These are phyloP conservation scores for Lophura nycthemera DNA, from an alignment of 2,113 vertebrate genomes.

Conservation along the genomic window DNA sequence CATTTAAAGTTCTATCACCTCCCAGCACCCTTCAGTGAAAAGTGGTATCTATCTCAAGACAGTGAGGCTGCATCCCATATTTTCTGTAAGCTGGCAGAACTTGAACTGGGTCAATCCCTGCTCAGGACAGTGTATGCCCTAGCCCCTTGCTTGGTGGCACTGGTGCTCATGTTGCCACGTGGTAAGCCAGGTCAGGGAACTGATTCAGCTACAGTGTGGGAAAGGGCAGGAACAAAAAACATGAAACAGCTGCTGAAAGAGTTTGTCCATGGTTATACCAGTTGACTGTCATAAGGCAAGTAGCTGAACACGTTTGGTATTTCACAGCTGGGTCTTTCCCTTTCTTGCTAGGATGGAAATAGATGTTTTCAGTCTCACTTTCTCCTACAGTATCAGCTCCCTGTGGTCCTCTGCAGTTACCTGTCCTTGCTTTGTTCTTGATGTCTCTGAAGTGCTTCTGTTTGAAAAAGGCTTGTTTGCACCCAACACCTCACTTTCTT, in stretches of 20 bases:
- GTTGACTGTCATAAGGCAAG: neutral
- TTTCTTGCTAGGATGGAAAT: neutral
- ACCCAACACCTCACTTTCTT: neutral
- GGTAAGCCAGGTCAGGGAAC: neutral
- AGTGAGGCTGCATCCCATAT: neutral
- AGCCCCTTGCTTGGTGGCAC: neutral
- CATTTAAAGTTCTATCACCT: neutral
- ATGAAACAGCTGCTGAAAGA: neutral
- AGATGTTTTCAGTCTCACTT: neutral
- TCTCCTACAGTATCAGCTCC: neutral
- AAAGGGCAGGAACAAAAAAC: neutral
- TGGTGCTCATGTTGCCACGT: neutral
- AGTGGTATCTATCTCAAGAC: neutral
- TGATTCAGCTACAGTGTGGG: neutral
- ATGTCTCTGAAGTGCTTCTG: neutral
- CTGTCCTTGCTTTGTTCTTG: neutral
- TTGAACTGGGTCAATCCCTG: conserved; percentile 37
- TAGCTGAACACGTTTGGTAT: neutral
- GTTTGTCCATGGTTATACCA: neutral
- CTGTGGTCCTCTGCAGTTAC: neutral
- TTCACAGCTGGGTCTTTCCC: neutral
- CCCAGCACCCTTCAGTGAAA: neutral
- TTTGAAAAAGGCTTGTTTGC: neutral
- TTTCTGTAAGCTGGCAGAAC: conserved; percentile 5
- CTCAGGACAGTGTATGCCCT: neutral